Percentiles rank a stretch among this genome's conserved stretches.
Conservation (phyloP, 2,797 vertebrate species). For the Sebastiscus albofasciatus region DNA sequence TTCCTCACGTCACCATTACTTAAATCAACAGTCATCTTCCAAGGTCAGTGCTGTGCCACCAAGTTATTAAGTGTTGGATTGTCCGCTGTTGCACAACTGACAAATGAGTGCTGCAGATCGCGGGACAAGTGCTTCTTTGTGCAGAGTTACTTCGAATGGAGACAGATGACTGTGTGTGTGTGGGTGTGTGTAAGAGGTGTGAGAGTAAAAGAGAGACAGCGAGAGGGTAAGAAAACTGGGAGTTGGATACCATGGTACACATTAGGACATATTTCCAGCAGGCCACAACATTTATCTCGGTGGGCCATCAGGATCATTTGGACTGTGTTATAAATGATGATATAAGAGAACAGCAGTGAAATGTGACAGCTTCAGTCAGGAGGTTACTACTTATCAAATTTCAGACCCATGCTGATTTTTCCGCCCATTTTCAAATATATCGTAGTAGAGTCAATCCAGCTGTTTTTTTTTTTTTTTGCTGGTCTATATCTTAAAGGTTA, state of each 20-base stretch:
- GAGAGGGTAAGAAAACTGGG: conserved; percentile 9
- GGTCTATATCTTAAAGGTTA: conserved; percentile 20
- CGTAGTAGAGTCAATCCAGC: conserved; percentile 18
- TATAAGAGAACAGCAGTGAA: conserved; percentile 42
- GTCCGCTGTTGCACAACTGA: conserved; percentile 70
- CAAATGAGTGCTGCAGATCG: conserved; percentile 63
- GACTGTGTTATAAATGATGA: conserved; percentile 48
- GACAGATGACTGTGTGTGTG: conserved; percentile 64
- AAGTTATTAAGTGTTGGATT: conserved; percentile 63
- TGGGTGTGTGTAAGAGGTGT: conserved; percentile 25
- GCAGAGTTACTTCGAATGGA: conserved; percentile 58
- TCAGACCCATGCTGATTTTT: conserved; percentile 42
- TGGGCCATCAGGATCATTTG: conserved; percentile 47
- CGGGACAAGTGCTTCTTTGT: conserved; percentile 77
- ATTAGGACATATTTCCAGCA: conserved; percentile 49
- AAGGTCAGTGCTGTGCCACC: conserved; percentile 66
- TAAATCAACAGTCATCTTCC: conserved; percentile 58
- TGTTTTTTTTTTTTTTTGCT: neutral
- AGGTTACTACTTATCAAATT: conserved; percentile 42
- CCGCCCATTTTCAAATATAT: conserved; percentile 24
- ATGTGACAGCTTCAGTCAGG: conserved; percentile 47
- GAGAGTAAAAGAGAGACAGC: conserved; percentile 21
- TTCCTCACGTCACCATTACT: conserved; percentile 62
- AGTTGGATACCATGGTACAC: conserved; percentile 40
- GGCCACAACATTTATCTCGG: conserved; percentile 53